Evolutionary conservation across 1,140 invertebrate genomes (phyloP).

Genomic region (Drosophila trapezifrons): DNA sequence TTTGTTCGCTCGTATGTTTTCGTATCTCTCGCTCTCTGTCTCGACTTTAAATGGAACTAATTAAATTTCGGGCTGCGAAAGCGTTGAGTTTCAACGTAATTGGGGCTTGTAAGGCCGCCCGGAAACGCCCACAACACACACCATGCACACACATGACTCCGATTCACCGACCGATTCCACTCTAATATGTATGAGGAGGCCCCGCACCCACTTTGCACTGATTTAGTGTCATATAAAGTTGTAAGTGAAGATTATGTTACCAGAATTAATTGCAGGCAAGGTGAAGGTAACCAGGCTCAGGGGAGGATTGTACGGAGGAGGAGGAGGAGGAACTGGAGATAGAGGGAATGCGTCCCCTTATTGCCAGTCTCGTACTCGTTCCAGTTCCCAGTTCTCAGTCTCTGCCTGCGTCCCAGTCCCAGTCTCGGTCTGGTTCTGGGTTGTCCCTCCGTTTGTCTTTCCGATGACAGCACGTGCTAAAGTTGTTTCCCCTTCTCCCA

Average conservation of each 20-base stretch:
- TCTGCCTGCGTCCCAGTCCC: slow-evolving; percentile 5
- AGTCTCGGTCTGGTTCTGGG: slow-evolving; percentile 13
- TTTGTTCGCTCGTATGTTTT: slow-evolving; percentile 8
- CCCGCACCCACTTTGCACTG: slow-evolving; percentile 53
- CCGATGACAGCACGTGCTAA: slow-evolving; percentile 75
- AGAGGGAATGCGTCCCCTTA: slow-evolving; percentile 37
- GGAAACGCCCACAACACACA: slow-evolving; percentile 38
- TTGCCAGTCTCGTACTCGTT: slow-evolving; percentile 3
- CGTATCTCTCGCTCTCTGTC: slow-evolving; percentile 29
- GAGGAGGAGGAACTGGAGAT: slow-evolving; percentile 6
- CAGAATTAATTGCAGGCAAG: slow-evolving; percentile 80
- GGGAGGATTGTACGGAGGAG: background rate
- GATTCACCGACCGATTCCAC: slow-evolving; percentile 16
- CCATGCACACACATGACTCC: slow-evolving; percentile 6
- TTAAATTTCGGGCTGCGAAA: slow-evolving; percentile 67
- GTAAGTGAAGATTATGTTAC: slow-evolving; percentile 83
- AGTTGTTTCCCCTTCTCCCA: slow-evolving; percentile 31
- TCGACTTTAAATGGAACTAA: slow-evolving; percentile 77
- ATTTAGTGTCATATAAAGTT: slow-evolving; percentile 82
- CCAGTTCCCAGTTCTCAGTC: slow-evolving; percentile 1
- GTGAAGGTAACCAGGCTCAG: slow-evolving; percentile 67
- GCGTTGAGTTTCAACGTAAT: slow-evolving; percentile 70
- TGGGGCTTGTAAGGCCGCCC: slow-evolving; percentile 50
- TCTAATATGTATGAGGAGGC: slow-evolving; percentile 39
- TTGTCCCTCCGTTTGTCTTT: slow-evolving; percentile 29